Evolutionary conservation across 2,113 vertebrate species (phyloP), one percentile per base, ranked within the genome.

Genomic region (Labeo rohita): DNA sequence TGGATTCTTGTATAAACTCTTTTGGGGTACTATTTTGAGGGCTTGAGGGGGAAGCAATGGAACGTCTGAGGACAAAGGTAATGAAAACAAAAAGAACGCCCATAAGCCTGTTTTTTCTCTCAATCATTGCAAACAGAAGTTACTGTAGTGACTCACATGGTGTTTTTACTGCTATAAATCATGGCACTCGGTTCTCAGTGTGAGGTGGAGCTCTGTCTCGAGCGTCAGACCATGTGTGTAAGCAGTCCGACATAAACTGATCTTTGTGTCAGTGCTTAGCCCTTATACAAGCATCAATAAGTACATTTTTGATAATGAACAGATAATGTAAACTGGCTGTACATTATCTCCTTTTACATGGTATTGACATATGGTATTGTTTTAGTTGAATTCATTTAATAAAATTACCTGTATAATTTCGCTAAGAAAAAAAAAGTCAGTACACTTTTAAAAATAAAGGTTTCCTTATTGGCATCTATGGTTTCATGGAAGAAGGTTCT

Each of bases 121-220:
- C 36, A 61, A 39, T 80, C 18, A 61, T 61, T 80, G 78, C 21
- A 61, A 80, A 80, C 56, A 63, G 39, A 21, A 80, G 21, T 39
- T 45, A n/a, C 10, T 61, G 77, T 54, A 23, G 59, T 65, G 43
- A 34, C n/a, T 80, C 59, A 66, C 28, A 9, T 61, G 21, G 59
- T 65, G 43, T 34, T 80, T 80, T 49, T 16, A 80, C 59, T 80
- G 59, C 79, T 23, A 16, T 80, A 49, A 80, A 80, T 66, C 59
- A 65, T 63, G 8, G 0, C 13, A 28, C n/a, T 63, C 2, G n/a
- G 49, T 65, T 80, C 59, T 47, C 59, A 47, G 39, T 80, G 78
- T 47, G 78, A 65, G 78, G 56, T 80, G 54, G 21, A 47, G 56
- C 21, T 21, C 56, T 47, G 12, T 80, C 78, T 80, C 2, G 10